Conservation (phyloP, 2,113 vertebrate genomes). For the Chloebia gouldiae region DNA sequence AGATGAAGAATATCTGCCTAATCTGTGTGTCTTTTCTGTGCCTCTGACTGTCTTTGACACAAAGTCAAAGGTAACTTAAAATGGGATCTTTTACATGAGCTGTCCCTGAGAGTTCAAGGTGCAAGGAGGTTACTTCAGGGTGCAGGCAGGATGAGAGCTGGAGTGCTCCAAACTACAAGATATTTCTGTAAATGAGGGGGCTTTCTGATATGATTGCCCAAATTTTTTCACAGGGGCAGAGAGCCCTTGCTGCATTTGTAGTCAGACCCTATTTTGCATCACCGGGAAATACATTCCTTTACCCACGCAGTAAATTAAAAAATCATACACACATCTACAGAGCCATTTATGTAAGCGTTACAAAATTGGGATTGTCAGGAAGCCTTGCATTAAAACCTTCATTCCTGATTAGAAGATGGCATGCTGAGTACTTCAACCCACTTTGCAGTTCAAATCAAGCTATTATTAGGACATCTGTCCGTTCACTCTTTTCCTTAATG, state of each 20-base stretch:
- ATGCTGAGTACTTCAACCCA: constrained; percentile 52
- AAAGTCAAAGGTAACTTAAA: background rate
- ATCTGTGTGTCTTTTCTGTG: background rate
- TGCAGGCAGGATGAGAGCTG: background rate
- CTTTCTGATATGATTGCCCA: background rate
- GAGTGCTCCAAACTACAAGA: background rate
- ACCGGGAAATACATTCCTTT: constrained; percentile 18
- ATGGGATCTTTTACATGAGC: background rate
- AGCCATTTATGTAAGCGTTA: constrained; percentile 44
- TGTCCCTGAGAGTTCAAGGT: background rate
- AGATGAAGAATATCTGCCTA: background rate
- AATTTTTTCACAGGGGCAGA: background rate
- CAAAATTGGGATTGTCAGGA: constrained; percentile 53
- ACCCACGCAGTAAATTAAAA: constrained; percentile 22
- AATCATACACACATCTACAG: background rate
- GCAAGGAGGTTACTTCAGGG: background rate
- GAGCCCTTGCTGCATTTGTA: background rate
- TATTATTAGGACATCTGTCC: constrained; percentile 52
- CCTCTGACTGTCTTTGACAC: background rate
- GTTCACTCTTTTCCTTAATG: background rate
- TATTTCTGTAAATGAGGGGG: background rate
- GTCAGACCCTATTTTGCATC: background rate
- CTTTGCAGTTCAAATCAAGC: constrained; percentile 40
- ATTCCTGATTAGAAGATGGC: constrained; percentile 49
- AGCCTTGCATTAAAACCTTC: constrained; percentile 43